Evolutionary conservation across 2,113 vertebrate species (phyloP).

Genomic region (Rhinopomastus cyanomelas): DNA sequence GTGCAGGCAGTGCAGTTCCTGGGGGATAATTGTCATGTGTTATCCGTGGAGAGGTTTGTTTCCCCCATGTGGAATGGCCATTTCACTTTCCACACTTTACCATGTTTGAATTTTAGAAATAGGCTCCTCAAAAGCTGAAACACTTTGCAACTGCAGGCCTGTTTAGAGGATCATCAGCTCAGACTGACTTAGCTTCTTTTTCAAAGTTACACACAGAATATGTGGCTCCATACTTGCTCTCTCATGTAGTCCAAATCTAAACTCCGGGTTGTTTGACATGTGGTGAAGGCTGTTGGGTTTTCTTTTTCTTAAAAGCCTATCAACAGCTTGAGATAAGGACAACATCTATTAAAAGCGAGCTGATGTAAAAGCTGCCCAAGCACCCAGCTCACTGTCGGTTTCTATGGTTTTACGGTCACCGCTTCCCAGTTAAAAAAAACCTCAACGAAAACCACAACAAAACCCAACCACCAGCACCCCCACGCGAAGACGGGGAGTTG

Average conservation of each 20-base stretch:
- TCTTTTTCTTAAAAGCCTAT: not conserved
- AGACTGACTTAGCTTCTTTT: not conserved
- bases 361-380: not conserved
- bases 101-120: not conserved
- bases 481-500: not conserved
- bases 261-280: not conserved
- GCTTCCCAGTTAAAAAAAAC: not conserved
- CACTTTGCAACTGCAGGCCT: not conserved
- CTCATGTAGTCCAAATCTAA: not conserved
- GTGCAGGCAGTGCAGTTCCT: not conserved
- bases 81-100: not conserved
- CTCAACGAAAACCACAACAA: not conserved
- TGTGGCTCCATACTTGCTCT: fast-evolving
- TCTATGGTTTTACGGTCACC: conserved; percentile 11
- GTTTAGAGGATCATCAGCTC: not conserved
- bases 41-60: conserved; percentile 10
- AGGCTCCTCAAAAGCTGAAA: not conserved
- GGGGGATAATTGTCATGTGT: not conserved
- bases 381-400: not conserved
- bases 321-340: not conserved
- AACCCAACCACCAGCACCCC: not conserved
- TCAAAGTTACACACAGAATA: not conserved
- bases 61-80: not conserved
- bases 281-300: not conserved
- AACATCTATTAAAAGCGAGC: not conserved